Base-by-base conservation (phyloP, 2,797 vertebrate species). In the Peromyscus attwateri region DNA sequence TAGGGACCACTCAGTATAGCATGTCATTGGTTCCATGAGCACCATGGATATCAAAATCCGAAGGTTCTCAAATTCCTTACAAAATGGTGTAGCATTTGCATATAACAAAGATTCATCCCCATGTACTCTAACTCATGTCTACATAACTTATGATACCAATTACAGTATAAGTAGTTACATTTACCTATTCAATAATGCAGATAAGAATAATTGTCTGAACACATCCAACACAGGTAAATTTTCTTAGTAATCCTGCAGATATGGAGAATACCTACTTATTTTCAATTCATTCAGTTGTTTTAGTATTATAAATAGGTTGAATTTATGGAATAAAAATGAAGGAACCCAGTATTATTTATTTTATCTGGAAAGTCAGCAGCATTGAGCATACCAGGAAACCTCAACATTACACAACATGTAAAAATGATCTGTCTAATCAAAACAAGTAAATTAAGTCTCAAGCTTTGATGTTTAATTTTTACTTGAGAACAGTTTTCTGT, bases 361-460 rank as follows among this genome's bases (percentile, higher is more conserved):
- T 40, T 89, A 70, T 79, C 31, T 87, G 34, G 76, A 92, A 93
- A 92, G 34, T 62, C 49, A 95, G 71, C 7, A 66, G 43, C 46
- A 88, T 0, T 46, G 34, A 93, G 37, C 4, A 81, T 66, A 57
- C 10, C 40, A 68, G 27, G 2, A 49, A 60, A 1, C 1, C 34
- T 75, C 88, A 87, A 70, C 87, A 79, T 77, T 68, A 90, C 27
- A 5, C 34, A 37, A 95, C 79, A 55, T 66, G 49, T 87, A 34
- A 90, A 92, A 93, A 37, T 1, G 43, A 75, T 87, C 9, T 94
- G 3, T 43, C 87, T 94, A 87, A 64, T 40, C 0, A 79, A 77
- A 64, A 60, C 57, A 64, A 34, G 23, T 7, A 85, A 73, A 77
- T 0, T 75, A 14, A 12, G 21, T 91, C 46, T 88, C 55, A 94